Percentiles rank a stretch among this genome's conserved stretches.
Conservation (phyloP, 2,888 invertebrate species). For the Aphodius granarius region DNA sequence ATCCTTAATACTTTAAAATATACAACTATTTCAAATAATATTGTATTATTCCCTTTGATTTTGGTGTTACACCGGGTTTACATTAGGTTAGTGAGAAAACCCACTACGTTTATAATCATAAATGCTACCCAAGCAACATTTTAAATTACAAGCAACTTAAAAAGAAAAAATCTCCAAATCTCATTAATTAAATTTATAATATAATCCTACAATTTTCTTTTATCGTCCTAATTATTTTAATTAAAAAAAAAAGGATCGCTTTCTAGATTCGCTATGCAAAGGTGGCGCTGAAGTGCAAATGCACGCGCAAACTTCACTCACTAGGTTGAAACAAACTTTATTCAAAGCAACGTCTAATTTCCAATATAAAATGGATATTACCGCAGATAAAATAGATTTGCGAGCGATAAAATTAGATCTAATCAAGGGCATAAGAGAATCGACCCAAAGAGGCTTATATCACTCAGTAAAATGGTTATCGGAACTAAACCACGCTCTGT, state of each 20-base stretch:
- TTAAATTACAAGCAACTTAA: too few relatives aligned
- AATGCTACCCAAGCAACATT: too few relatives aligned
- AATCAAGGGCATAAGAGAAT: constrained; percentile 68
- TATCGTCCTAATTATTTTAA: too few relatives aligned
- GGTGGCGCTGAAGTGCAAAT: neutral
- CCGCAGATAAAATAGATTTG: constrained; percentile 54
- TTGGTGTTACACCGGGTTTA: neutral
- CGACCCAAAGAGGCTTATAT: constrained; percentile 75
- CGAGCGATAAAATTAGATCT: constrained; percentile 67
- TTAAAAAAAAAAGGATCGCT: too few relatives aligned
- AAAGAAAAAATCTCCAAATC: too few relatives aligned
- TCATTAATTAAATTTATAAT: too few relatives aligned
- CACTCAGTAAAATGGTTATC: constrained; percentile 88
- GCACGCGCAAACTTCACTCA: neutral
- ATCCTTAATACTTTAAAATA: neutral
- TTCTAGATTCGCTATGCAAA: too few relatives aligned
- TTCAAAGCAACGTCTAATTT: neutral
- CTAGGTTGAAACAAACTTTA: neutral
- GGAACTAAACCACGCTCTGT: constrained; percentile 78
- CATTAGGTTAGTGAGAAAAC: neutral
- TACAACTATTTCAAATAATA: neutral
- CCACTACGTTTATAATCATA: neutral
- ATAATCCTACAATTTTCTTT: too few relatives aligned
- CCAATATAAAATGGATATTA: constrained; percentile 22
- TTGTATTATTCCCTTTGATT: neutral